A percentile compares a stretch with the other conserved stretches of the same genome.
These are phyloP conservation scores for Erebia aethiops DNA, from an alignment of 2,888 invertebrate species.

Conservation along the genomic window DNA sequence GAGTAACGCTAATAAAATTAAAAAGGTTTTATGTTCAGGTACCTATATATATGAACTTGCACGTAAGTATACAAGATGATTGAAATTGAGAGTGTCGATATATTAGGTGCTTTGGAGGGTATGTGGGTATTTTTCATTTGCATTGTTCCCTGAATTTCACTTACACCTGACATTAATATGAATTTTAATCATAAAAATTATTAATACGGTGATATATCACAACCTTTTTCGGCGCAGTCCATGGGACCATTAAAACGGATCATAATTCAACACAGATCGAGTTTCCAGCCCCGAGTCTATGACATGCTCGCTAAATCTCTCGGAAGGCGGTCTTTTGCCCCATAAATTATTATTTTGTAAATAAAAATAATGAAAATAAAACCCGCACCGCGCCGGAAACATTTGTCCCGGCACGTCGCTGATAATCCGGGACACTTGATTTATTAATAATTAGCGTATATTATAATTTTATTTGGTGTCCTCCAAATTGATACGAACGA, in stretches of 20 bases:
- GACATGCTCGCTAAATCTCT: conserved; percentile 80
- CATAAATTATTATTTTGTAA: conserved; percentile 80
- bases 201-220: conserved; percentile 64
- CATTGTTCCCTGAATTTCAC: conserved; percentile 27
- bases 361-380: conserved; percentile 81
- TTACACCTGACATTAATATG: conserved; percentile 48
- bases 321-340: conserved; percentile 75
- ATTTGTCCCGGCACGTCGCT: conserved; percentile 77
- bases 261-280: conserved; percentile 77
- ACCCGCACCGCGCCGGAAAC: conserved; percentile 75
- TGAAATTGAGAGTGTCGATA: neutral
- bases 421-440: conserved; percentile 75
- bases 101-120: neutral
- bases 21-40: no score
- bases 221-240: conserved; percentile 62
- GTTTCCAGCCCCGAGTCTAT: conserved; percentile 75
- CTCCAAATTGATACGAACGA: no score
- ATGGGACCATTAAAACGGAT: conserved; percentile 65
- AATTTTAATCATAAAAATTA: conserved; percentile 63
- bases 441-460: conserved; percentile 77
- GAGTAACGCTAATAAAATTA: no score
- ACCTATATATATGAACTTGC: no score
- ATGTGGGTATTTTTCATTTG: conserved; percentile 10
- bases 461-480: neutral
- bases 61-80: no score